phyloP scores from a whole-genome alignment of 2,888 invertebrate genomes.

The Nephrotoma flavescens region DNA sequence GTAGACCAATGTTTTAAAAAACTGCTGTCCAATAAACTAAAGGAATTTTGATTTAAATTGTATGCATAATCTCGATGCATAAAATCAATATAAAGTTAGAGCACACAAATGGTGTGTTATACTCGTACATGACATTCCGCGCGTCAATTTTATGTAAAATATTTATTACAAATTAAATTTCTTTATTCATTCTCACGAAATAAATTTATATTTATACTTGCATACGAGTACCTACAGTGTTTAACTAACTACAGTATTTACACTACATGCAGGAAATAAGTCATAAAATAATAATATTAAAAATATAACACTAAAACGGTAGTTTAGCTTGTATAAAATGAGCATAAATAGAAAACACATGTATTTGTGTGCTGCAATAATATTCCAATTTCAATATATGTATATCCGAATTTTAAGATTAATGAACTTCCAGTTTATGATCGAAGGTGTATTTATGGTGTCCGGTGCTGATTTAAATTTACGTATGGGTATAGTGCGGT shows the following conservation, averaged over 20 bases:
- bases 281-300: neutral
- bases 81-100: neutral
- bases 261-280: neutral
- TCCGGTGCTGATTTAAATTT: neutral
- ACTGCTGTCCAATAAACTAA: no score
- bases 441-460: neutral
- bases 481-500: no score
- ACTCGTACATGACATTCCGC: neutral
- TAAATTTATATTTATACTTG: neutral
- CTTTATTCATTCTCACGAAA: neutral
- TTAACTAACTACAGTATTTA: neutral
- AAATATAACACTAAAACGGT: neutral
- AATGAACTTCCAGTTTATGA: neutral
- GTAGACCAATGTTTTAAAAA: no score
- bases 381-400: neutral
- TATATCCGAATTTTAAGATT: neutral
- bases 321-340: neutral
- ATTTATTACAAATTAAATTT: neutral
- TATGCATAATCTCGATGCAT: no score
- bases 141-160: neutral
- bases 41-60: no score
- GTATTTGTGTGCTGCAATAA: neutral
- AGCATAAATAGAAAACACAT: neutral
- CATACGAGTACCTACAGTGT: neutral
- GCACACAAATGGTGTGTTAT: neutral